Conservation (phyloP, 2,888 invertebrate species). For the Phlogophora meticulosa region DNA sequence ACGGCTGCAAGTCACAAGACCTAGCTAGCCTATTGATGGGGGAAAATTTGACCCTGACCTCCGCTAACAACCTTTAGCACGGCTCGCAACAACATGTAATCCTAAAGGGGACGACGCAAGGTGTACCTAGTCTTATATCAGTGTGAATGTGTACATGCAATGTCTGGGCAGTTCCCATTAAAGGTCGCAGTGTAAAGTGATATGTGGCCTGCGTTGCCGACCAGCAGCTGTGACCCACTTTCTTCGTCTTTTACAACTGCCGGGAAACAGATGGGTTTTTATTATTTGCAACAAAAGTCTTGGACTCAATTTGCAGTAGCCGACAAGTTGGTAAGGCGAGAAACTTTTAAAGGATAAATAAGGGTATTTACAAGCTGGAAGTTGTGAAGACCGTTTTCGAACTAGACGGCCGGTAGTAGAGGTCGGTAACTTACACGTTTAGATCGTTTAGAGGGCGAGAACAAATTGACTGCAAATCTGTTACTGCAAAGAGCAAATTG, state of each 20-base stretch:
- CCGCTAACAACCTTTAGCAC: constrained; percentile 2
- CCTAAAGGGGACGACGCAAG: constrained; percentile 20
- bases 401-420: too few species aligned
- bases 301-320: background rate
- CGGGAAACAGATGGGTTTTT: constrained; percentile 39
- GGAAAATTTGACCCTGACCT: constrained; percentile 25
- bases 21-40: background rate
- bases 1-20: background rate
- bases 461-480: constrained; percentile 9
- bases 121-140: constrained; percentile 29
- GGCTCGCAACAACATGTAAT: constrained; percentile 8
- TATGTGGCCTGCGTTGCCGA: constrained; percentile 45
- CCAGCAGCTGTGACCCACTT: constrained; percentile 62
- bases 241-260: constrained; percentile 53
- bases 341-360: constrained; percentile 24
- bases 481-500: constrained; percentile 3
- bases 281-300: constrained; percentile 17
- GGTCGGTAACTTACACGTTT: constrained; percentile 4
- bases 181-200: constrained; percentile 58
- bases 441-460: background rate
- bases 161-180: constrained; percentile 58
- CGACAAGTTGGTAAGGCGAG: background rate
- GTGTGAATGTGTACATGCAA: constrained; percentile 24
- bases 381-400: constrained; percentile 11
- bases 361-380: background rate